A percentile compares a stretch with the other conserved stretches of the same genome.
phyloP scores from a whole-genome alignment of 2,888 invertebrate species.

The Protodeltote pygarga region DNA sequence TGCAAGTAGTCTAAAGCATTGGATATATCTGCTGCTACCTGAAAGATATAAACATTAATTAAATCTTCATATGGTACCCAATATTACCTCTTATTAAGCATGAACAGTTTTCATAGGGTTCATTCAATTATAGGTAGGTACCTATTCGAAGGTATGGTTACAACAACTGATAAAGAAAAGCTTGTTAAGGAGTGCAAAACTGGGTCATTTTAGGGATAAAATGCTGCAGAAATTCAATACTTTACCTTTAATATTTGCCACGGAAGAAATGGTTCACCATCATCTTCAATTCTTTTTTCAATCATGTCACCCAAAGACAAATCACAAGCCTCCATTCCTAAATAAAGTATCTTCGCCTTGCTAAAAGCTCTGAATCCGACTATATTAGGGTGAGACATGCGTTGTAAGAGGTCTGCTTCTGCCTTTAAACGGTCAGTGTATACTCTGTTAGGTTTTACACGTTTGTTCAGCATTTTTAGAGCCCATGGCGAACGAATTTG shows the following conservation, averaged over 20 bases:
- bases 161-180: too few species aligned
- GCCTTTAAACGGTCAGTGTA: slow-evolving; percentile 87
- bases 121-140: too few species aligned
- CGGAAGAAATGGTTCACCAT: slow-evolving; percentile 87
- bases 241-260: slow-evolving; percentile 87
- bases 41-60: slow-evolving; percentile 5
- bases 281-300: slow-evolving; percentile 88
- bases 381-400: slow-evolving; percentile 93
- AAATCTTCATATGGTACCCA: too few species aligned
- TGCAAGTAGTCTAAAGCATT: slow-evolving; percentile 93
- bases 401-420: slow-evolving; percentile 90
- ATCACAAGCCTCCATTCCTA: slow-evolving; percentile 93
- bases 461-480: slow-evolving; percentile 90
- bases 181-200: too few species aligned
- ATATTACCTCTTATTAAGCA: too few species aligned
- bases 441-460: slow-evolving; percentile 75
- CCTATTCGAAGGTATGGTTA: too few species aligned
- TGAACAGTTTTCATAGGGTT: too few species aligned
- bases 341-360: slow-evolving; percentile 86
- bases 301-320: slow-evolving; percentile 91
- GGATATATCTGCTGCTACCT: slow-evolving; percentile 89
- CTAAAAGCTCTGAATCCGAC: slow-evolving; percentile 90
- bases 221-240: not conserved
- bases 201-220: too few species aligned
- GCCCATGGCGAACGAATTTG: slow-evolving; percentile 94